Percentiles rank a stretch among this genome's conserved stretches.
Conservation (phyloP, 2,797 vertebrate species). For the Lagodon rhomboides region DNA sequence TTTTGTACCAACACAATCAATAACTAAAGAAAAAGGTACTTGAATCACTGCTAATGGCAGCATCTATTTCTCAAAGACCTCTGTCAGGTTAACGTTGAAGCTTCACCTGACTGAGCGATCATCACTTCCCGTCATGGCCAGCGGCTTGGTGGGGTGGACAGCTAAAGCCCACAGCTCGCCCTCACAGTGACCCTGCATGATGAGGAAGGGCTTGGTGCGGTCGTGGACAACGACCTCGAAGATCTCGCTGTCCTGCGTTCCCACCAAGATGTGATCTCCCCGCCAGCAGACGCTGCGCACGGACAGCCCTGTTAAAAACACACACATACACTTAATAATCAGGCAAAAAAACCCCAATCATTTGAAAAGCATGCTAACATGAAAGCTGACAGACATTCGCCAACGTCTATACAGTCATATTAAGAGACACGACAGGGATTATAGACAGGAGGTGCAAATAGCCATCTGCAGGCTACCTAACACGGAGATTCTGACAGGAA, state of each 20-base stretch:
- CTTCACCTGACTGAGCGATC: constrained; percentile 96
- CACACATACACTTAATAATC: constrained; percentile 25
- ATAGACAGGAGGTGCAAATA: constrained; percentile 61
- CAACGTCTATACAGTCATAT: constrained; percentile 22
- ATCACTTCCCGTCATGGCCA: constrained; percentile 98
- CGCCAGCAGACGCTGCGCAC: constrained; percentile 99
- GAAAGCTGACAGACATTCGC: constrained; percentile 38
- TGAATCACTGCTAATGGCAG: background rate
- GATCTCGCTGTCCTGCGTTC: constrained; percentile 99
- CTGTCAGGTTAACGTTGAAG: background rate
- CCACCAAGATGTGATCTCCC: constrained; percentile 97
- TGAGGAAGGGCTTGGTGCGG: constrained; percentile 97
- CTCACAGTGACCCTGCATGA: constrained; percentile 99
- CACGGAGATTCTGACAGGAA: constrained; percentile 54
- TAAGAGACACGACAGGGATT: constrained; percentile 50
- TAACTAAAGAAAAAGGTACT: background rate
- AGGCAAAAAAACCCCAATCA: background rate
- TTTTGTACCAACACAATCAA: no score
- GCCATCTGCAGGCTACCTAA: constrained; percentile 54
- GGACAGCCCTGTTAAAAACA: constrained; percentile 89
- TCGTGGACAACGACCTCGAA: constrained; percentile 99
- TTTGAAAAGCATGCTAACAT: constrained; percentile 13
- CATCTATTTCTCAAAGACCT: background rate
- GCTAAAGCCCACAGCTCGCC: constrained; percentile 99
- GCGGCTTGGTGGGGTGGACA: constrained; percentile 96